Evolutionary conservation across 2,888 invertebrate species (phyloP), one percentile per base, ranked within the genome.

Genomic region (Ferrisia virgata): DNA sequence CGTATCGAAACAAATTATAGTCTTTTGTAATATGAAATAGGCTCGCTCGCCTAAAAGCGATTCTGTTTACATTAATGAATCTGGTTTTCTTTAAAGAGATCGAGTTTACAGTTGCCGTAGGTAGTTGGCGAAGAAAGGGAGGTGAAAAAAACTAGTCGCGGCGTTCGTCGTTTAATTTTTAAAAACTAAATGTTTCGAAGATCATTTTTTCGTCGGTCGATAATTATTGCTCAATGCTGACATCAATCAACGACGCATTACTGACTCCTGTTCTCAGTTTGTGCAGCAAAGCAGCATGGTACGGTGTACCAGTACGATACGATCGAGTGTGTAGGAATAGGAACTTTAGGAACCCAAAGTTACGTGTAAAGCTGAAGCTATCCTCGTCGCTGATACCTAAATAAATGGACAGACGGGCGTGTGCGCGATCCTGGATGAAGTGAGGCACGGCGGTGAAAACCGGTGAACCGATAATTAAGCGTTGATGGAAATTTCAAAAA

Each of bases 61-160:
- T 82, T 82, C 64, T 82, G 82, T 82, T 82, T 82, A 82, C 82
- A 82, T 82, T 82, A 82, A 82, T 82, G 82, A 82, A 82, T 82
- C 82, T 82, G 58, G 82, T 82, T 82, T 82, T 33, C 58, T 64
- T 53, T 80, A 80, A 47, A 33, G 53, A 43, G 53, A 33, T 43
- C 43, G 43, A 80, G 31, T 47, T 58, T 80, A 53, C 33, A 43
- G 64, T 64, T 28, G 53, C 72, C 33, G 64, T 82, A 31, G 58
- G 72, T 64, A 64, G 72, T 47, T 47, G 18, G 53, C 47, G 80
- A 43, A 33, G 39, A 78, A 11, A 78, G 39, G 33, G 18, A 15
- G 2, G 39, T 11, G 15, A 6, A 36, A 36, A 53, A 36, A 64
- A 82, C 82, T 82, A 58, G 82, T 64, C 58, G 58, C 36, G 22